phyloP scores from a whole-genome alignment of 2,113 vertebrate genomes.

The Nipponia nippon region DNA sequence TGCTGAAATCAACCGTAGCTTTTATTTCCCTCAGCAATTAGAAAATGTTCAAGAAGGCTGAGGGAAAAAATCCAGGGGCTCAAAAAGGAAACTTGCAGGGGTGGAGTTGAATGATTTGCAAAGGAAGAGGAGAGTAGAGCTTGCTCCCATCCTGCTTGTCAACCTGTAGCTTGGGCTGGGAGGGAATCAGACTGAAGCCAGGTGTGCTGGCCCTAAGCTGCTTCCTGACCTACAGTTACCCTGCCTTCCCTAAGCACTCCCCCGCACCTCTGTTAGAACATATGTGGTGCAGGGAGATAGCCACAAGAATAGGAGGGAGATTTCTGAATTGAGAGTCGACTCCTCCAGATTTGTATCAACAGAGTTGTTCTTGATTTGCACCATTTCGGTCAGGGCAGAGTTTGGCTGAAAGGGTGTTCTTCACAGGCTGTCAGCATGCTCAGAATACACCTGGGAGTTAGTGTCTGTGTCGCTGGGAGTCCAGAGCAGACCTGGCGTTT shows the following conservation, averaged over 20 bases:
- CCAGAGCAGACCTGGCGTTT: background rate
- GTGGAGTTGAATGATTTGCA: background rate
- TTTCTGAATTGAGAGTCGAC: background rate
- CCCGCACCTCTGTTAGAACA: background rate
- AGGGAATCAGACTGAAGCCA: background rate
- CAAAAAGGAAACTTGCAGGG: background rate
- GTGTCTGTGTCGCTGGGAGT: background rate
- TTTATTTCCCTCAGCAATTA: background rate
- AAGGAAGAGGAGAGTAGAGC: background rate
- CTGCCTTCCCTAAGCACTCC: background rate
- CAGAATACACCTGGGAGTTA: background rate
- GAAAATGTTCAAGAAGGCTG: background rate
- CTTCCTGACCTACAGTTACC: background rate
- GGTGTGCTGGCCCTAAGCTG: background rate
- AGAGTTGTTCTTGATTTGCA: background rate
- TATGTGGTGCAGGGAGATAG: rapidly evolving
- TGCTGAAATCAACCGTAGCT: background rate
- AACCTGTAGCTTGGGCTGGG: background rate
- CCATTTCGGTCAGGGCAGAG: background rate
- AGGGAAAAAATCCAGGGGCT: background rate
- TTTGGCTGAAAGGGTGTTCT: background rate
- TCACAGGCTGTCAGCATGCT: background rate
- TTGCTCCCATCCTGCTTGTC: background rate
- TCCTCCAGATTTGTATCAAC: background rate
- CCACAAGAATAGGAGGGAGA: background rate